Conservation (phyloP, 2,113 vertebrate species). For the Pleuronectes platessa region DNA sequence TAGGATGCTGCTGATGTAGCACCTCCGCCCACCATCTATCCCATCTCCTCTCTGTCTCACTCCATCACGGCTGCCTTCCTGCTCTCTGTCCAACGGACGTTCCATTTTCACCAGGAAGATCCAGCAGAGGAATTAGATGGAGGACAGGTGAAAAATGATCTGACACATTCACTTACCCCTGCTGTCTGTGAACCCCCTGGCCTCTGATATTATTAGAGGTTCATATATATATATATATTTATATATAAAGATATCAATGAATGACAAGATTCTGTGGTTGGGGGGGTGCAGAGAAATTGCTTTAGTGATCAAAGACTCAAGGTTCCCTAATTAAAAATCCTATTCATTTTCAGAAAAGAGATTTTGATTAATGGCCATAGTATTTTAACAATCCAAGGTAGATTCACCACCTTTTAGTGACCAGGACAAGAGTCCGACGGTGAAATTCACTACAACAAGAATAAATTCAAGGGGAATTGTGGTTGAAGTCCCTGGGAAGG, state of each 20-base stretch:
- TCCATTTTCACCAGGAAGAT: conserved; percentile 54
- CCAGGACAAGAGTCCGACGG: no score
- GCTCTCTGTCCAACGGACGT: conserved; percentile 37
- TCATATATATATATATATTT: conserved; percentile 36
- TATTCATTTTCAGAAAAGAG: no score
- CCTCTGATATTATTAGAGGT: conserved; percentile 64
- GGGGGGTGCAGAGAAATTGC: no score
- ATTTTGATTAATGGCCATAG: no score
- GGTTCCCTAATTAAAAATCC: no score
- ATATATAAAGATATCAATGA: neutral
- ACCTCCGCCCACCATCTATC: conserved; percentile 16
- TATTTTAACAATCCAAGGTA: no score
- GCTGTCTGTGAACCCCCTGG: conserved; percentile 49
- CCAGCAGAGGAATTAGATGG: conserved; percentile 53
- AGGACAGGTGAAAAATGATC: conserved; percentile 67
- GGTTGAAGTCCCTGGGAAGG: no score
- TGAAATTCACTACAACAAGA: no score
- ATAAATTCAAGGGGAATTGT: no score
- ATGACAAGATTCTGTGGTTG: no score
- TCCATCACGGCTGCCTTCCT: conserved; percentile 16
- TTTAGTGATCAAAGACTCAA: no score
- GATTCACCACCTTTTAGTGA: no score
- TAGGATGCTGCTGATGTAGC: conserved; percentile 14
- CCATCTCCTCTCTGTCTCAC: neutral
- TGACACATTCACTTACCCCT: conserved; percentile 75